Evolutionary conservation across 2,888 invertebrate genomes (phyloP), one percentile per base, ranked within the genome.

Genomic region (Dicranocentrus wangi): DNA sequence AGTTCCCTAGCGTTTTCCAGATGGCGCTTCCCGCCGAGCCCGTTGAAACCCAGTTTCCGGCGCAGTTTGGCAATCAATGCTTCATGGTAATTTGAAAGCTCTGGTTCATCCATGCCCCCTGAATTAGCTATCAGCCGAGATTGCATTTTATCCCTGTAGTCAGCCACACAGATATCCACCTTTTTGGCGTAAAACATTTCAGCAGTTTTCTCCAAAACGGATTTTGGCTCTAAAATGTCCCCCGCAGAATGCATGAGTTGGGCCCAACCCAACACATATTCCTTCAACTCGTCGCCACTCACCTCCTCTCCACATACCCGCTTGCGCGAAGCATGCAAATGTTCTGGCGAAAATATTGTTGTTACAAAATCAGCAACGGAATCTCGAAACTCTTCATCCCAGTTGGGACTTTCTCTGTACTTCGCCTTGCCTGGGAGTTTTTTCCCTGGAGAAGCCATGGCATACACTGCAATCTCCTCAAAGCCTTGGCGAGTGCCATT

Each of bases 391-490:
- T 17, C n/a, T 10, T 5, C 3, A 5, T 51, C n/a, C 51, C 51
- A 51, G n/a, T 3, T n/a, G 7, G 15, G 5, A 51, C n/a, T 13
- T 13, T 5, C 7, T 3, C 3, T 17, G 51, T 13, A 51, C 19
- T 51, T 17, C 5, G 51, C 3, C 3, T 5, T 5, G 19, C n/a
- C 51, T 5, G 51, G 51, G 3, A n/a, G 5, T 13, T 51, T n/a
- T 5, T 10, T 17, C 5, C 51, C 51, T n/a, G 51, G 51, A 10
- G 10, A 5, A 51, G 10, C 5, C 51, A 51, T 51, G n/a, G 51
- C 51, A 51, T 51, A 51, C 5, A 51, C 51, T 13, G 51, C 7
- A 51, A 17, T 51, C 5, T 51, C 51, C n/a, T 51, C 51, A 51
- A 51, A 51, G 51, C 51, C 7, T 8, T 51, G 7, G 7, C 5